A percentile compares a stretch with the other conserved stretches of the same genome.
These are phyloP conservation scores for Hypothenemus hampei DNA, from an alignment of 1,140 invertebrate genomes.

Conservation along the genomic window DNA sequence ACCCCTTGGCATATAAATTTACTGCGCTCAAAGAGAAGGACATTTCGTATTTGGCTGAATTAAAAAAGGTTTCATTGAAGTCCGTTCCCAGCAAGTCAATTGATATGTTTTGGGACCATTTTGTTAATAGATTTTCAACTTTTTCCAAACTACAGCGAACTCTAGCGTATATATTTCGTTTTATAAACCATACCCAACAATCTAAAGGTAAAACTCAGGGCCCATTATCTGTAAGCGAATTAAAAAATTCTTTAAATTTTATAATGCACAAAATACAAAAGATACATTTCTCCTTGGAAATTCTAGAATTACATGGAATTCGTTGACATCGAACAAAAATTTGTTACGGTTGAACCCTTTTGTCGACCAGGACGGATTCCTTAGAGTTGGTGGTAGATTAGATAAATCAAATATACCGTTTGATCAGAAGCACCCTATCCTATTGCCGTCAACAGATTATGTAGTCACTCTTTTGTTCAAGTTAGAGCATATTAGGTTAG, in stretches of 20 bases:
- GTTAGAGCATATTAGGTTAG: slow-evolving; percentile 6
- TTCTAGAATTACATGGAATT: neutral
- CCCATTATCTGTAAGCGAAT: neutral
- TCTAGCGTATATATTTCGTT: neutral
- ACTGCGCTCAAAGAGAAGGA: neutral
- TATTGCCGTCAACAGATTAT: slow-evolving; percentile 8
- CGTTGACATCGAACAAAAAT: neutral
- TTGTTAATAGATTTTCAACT: neutral
- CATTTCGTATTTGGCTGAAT: neutral
- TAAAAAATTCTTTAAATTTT: neutral
- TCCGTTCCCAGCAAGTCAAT: neutral
- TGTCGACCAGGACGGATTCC: neutral
- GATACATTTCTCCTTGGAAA: neutral
- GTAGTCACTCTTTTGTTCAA: neutral
- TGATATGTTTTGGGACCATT: neutral
- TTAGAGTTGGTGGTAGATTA: neutral
- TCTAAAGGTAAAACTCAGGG: neutral
- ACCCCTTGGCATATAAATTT: neutral
- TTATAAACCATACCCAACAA: neutral
- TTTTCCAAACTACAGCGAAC: neutral
- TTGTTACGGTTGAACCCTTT: neutral
- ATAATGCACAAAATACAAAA: neutral
- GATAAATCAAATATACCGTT: neutral
- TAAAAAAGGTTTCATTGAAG: neutral
- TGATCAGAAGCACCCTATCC: slow-evolving; percentile 3